phyloP scores from a whole-genome alignment of 2,888 invertebrate genomes.

The Agrochola circellaris region DNA sequence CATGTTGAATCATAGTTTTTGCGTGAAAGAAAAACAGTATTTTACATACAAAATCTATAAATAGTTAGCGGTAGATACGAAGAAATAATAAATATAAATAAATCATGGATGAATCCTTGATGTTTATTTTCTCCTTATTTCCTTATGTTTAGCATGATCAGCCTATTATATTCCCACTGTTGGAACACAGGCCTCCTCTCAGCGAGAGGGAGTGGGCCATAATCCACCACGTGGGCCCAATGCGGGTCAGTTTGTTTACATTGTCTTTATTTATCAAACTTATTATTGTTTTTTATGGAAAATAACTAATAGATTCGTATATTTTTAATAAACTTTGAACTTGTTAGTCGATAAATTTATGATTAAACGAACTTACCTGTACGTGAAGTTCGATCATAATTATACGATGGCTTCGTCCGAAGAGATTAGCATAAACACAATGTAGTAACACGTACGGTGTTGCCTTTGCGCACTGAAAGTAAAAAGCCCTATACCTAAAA shows the following conservation, averaged over 20 bases:
- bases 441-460: too few species aligned
- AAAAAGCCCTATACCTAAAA: too few species aligned
- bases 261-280: neutral
- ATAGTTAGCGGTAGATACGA: neutral
- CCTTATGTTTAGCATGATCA: too few species aligned
- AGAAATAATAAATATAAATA: neutral
- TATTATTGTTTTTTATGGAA: neutral
- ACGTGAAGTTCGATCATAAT: too few species aligned
- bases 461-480: too few species aligned
- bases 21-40: slow-evolving; percentile 18
- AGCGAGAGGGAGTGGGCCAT: too few species aligned
- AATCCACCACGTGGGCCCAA: too few species aligned
- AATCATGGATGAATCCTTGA: neutral
- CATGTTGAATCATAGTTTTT: slow-evolving; percentile 15
- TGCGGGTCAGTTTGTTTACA: neutral
- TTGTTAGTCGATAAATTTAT: neutral
- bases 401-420: too few species aligned
- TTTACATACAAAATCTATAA: slow-evolving; percentile 33
- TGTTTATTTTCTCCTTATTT: neutral
- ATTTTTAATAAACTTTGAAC: slow-evolving; percentile 5
- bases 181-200: too few species aligned
- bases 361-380: too few species aligned
- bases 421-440: too few species aligned
- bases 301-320: neutral
- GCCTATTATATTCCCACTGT: too few species aligned